Conservation (phyloP, 2,888 invertebrate genomes). For the Dione vanillae region DNA sequence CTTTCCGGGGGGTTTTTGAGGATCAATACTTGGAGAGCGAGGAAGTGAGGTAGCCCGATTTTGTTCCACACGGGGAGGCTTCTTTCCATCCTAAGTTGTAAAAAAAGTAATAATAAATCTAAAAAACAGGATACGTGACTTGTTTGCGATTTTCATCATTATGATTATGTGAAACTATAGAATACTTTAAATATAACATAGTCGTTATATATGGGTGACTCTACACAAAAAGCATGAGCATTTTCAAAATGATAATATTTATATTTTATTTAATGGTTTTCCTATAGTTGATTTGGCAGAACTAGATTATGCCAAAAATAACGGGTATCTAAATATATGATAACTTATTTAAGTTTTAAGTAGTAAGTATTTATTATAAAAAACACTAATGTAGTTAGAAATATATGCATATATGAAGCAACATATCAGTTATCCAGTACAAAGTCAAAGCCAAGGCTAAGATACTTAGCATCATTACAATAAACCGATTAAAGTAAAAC, state of each 20-base stretch:
- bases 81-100: constrained; percentile 48
- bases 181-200: not conserved
- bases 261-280: not conserved
- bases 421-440: constrained; percentile 19
- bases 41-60: constrained; percentile 53
- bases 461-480: constrained; percentile 44
- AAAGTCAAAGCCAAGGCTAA: constrained; percentile 39
- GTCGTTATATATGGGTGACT: not conserved
- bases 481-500: constrained; percentile 33
- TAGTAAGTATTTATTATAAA: no score
- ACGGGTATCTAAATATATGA: no score
- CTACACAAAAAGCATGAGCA: not conserved
- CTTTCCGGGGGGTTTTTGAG: constrained; percentile 70
- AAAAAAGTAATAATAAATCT: not conserved
- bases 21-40: constrained; percentile 64
- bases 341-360: no score
- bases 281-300: no score
- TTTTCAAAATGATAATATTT: not conserved
- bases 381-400: not conserved
- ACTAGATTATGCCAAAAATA: not conserved
- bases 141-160: not conserved
- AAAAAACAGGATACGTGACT: not conserved
- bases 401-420: not conserved
- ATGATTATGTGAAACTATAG: not conserved
- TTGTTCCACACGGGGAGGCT: constrained; percentile 47